Conservation (phyloP, 1,140 invertebrate genomes). For the Calliphora vicina region DNA sequence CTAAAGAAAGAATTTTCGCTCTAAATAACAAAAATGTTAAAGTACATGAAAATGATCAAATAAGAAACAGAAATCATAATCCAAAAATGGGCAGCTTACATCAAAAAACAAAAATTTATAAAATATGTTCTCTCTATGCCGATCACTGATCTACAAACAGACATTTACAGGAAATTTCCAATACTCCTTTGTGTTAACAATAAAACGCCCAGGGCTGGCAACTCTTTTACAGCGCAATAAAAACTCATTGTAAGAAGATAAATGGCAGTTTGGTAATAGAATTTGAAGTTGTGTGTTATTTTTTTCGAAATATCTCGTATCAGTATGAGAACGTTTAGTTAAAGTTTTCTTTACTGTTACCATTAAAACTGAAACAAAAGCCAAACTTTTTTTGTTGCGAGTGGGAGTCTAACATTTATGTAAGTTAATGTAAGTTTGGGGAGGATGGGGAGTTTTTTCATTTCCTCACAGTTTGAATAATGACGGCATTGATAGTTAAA, state of each 20-base stretch:
- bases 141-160: too few relatives aligned
- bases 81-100: too few relatives aligned
- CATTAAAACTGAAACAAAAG: not conserved
- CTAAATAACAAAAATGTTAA: too few relatives aligned
- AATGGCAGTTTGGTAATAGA: not conserved
- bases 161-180: too few relatives aligned
- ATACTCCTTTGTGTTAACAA: not conserved
- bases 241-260: constrained; percentile 16
- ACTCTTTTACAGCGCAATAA: not conserved
- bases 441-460: not conserved
- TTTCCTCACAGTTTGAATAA: not conserved
- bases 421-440: not conserved
- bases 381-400: not conserved
- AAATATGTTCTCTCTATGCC: too few relatives aligned
- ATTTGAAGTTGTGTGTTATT: not conserved
- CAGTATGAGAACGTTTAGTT: not conserved
- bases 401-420: too few relatives aligned
- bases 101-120: too few relatives aligned
- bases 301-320: not conserved
- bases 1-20: too few relatives aligned
- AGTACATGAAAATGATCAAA: too few relatives aligned
- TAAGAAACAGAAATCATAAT: too few relatives aligned
- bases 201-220: not conserved
- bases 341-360: not conserved
- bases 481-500: constrained; percentile 10